Conservation (phyloP, 2,888 invertebrate genomes). For the Therioaphis trifolii region DNA sequence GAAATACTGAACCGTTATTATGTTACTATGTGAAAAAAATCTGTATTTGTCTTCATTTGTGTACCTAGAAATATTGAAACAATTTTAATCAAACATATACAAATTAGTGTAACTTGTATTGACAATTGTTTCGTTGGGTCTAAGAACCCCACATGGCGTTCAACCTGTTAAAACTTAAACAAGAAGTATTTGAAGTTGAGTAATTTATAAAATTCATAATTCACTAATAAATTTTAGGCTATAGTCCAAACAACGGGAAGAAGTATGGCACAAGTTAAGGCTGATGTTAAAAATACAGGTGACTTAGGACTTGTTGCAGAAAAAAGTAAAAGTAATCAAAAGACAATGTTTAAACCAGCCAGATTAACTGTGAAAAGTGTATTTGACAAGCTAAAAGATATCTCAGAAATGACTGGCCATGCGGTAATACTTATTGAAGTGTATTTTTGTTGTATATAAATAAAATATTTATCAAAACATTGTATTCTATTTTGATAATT, state of each 20-base stretch:
- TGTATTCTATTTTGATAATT: slow-evolving; percentile 57
- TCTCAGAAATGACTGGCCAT: slow-evolving; percentile 86
- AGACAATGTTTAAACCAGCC: slow-evolving; percentile 87
- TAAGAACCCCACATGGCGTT: no score
- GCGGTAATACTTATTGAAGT: slow-evolving; percentile 71
- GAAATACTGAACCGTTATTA: slow-evolving; percentile 1
- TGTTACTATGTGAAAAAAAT: no score
- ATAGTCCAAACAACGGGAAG: slow-evolving; percentile 91
- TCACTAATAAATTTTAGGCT: slow-evolving; percentile 70
- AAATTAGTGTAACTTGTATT: no score
- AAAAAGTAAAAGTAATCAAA: slow-evolving; percentile 83
- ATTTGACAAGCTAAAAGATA: slow-evolving; percentile 84
- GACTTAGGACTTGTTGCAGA: slow-evolving; percentile 94
- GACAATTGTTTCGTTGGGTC: no score
- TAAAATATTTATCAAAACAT: slow-evolving; percentile 54
- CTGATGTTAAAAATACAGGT: slow-evolving; percentile 78
- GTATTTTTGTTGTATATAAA: neutral
- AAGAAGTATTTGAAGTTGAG: no score
- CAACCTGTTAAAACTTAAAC: no score
- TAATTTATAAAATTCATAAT: no score
- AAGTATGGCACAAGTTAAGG: slow-evolving; percentile 82
- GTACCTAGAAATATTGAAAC: no score
- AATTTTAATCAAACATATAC: no score
- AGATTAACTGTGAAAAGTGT: slow-evolving; percentile 81
- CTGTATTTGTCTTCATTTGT: no score